These are phyloP conservation scores for Argentina silus DNA, from an alignment of 2,797 vertebrate genomes.

Conservation along the genomic window DNA sequence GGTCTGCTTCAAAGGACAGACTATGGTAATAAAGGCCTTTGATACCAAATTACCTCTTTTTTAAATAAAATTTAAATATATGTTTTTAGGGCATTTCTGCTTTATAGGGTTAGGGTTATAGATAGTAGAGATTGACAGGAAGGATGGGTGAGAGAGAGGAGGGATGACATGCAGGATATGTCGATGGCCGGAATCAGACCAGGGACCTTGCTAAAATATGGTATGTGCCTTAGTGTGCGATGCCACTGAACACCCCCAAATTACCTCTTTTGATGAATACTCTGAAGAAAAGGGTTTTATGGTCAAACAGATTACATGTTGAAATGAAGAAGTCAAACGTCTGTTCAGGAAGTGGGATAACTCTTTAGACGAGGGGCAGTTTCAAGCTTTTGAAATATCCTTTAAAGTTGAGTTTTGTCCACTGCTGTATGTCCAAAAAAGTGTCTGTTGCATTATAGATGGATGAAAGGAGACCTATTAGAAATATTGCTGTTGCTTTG, in stretches of 20 bases:
- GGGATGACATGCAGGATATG: too few species aligned
- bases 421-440: constrained; percentile 31
- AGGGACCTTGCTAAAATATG: too few species aligned
- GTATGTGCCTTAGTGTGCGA: too few species aligned
- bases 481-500: constrained; percentile 10
- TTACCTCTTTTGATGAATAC: constrained; percentile 29
- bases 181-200: too few species aligned
- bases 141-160: too few species aligned
- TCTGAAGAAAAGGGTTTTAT: neutral
- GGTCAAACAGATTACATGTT: neutral
- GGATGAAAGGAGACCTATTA: constrained; percentile 16
- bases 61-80: too few species aligned
- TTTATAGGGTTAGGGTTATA: too few species aligned
- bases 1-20: constrained; percentile 39
- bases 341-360: neutral
- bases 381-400: constrained; percentile 53
- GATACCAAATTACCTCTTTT: constrained; percentile 27
- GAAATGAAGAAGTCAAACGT: neutral
- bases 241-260: too few species aligned
- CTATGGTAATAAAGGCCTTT: constrained; percentile 28
- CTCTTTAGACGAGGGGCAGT: constrained; percentile 17
- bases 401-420: constrained; percentile 41
- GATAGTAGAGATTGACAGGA: too few species aligned
- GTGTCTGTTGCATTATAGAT: constrained; percentile 41
- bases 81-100: too few species aligned